Percentiles rank a stretch among this genome's conserved stretches.
Conservation (phyloP, 1,140 invertebrate species). For the Gerris buenoi region DNA sequence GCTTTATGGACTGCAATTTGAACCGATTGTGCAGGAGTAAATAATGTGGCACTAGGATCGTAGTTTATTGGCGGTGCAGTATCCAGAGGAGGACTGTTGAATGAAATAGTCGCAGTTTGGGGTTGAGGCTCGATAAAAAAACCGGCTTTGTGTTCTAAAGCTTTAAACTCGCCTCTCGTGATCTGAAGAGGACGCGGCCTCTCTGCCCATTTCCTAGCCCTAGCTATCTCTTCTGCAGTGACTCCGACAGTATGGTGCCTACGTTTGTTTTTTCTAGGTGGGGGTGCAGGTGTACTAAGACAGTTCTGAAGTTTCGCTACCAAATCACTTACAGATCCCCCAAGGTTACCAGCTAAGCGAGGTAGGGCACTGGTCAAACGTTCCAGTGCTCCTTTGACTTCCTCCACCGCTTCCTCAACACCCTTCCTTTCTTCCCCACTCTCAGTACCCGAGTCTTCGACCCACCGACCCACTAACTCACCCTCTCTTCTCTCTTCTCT, state of each 20-base stretch:
- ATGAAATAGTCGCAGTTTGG: slow-evolving; percentile 13
- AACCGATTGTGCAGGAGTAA: slow-evolving; percentile 29
- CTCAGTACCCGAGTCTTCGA: slow-evolving; percentile 9
- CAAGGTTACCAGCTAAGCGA: slow-evolving; percentile 32
- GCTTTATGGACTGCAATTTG: slow-evolving; percentile 34
- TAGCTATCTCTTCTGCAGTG: slow-evolving; percentile 55
- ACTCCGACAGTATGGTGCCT: slow-evolving; percentile 66
- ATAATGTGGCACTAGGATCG: slow-evolving; percentile 29
- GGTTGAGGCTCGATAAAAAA: slow-evolving; percentile 13
- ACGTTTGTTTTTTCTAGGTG: slow-evolving; percentile 16
- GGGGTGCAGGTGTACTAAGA: slow-evolving; percentile 31
- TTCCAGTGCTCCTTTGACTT: slow-evolving; percentile 60
- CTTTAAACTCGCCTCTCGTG: slow-evolving; percentile 4
- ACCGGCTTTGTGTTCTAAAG: slow-evolving; percentile 13
- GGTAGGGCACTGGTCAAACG: slow-evolving; percentile 54
- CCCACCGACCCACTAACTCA: background rate
- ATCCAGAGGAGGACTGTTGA: background rate
- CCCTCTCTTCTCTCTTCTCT: slow-evolving; percentile 30
- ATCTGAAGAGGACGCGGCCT: slow-evolving; percentile 26
- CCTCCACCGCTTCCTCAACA: slow-evolving; percentile 44
- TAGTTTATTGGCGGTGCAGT: slow-evolving; percentile 20
- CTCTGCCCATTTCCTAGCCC: slow-evolving; percentile 54
- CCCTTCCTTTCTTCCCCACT: slow-evolving; percentile 26
- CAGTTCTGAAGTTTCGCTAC: slow-evolving; percentile 59
- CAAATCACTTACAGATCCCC: slow-evolving; percentile 48